phyloP scores from a whole-genome alignment of 2,888 invertebrate genomes.

The Salpingus planirostris region DNA sequence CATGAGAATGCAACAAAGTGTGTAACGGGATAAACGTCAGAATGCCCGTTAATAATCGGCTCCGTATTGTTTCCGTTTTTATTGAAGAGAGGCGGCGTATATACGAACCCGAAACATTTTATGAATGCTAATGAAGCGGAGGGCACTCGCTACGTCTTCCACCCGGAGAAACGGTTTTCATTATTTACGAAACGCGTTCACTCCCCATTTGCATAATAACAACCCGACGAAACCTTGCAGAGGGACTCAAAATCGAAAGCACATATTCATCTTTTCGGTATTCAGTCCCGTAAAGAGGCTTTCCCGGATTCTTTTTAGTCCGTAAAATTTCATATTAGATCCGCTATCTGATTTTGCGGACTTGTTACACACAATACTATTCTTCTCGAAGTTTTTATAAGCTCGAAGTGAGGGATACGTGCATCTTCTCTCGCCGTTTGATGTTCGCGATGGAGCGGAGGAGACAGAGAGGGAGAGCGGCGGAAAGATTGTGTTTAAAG shows the following conservation, averaged over 20 bases:
- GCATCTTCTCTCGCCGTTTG: too few species aligned
- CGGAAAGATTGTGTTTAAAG: too few species aligned
- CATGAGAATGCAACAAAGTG: slow-evolving; percentile 18
- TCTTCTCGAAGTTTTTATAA: too few species aligned
- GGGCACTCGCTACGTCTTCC: slow-evolving; percentile 8
- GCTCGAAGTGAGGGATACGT: too few species aligned
- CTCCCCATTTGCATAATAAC: slow-evolving; percentile 21
- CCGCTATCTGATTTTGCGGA: too few species aligned
- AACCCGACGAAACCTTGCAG: slow-evolving; percentile 10
- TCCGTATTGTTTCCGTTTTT: slow-evolving; percentile 23
- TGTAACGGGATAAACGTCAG: slow-evolving; percentile 21
- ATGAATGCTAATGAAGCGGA: slow-evolving; percentile 22
- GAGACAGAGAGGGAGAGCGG: too few species aligned
- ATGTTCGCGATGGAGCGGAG: too few species aligned
- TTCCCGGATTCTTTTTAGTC: too few species aligned
- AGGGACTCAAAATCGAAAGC: slow-evolving; percentile 10
- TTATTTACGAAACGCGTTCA: slow-evolving; percentile 18
- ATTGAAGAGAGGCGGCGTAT: slow-evolving; percentile 18
- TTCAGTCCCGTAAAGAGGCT: slow-evolving; percentile 3
- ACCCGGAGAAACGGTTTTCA: slow-evolving; percentile 17
- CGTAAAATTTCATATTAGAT: too few species aligned
- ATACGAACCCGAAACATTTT: slow-evolving; percentile 21
- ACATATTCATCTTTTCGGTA: slow-evolving; percentile 11
- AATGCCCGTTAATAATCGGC: slow-evolving; percentile 21
- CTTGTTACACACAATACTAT: too few species aligned